Evolutionary conservation across 2,113 vertebrate species (phyloP).

Genomic region (Megaceryle torquata): DNA sequence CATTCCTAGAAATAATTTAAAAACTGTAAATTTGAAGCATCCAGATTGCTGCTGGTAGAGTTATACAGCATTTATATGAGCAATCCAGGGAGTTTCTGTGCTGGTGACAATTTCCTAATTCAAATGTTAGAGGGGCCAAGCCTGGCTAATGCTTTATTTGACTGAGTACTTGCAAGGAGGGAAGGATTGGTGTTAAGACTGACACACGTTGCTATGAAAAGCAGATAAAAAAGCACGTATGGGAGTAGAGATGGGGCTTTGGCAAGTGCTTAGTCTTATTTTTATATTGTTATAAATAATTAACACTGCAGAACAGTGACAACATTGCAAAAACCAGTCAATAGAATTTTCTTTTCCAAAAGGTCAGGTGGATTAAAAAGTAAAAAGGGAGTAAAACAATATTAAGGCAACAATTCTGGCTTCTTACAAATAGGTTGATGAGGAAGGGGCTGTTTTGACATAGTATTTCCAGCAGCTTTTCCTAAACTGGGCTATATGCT

Average conservation of each 20-base stretch:
- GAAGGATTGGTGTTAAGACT: not conserved
- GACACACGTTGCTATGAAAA: not conserved
- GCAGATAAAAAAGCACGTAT: not conserved
- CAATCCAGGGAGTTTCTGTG: not conserved
- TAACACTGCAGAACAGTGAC: not conserved
- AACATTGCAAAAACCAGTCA: not conserved
- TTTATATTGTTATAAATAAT: conserved; percentile 23
- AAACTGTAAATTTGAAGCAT: not conserved
- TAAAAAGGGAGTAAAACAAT: not conserved
- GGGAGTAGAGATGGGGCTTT: not conserved
- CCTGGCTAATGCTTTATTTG: not conserved
- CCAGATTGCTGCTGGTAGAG: not conserved
- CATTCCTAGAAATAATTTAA: not conserved
- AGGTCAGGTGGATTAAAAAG: not conserved
- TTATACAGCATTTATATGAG: not conserved
- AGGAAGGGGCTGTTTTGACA: not conserved
- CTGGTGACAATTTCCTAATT: not conserved
- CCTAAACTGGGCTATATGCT: not conserved
- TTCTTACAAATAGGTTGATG: not conserved
- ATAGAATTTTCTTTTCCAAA: not conserved
- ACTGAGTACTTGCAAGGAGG: not conserved
- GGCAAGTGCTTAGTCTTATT: not conserved
- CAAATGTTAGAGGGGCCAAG: not conserved
- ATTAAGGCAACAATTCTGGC: not conserved
- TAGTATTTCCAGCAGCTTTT: not conserved